A percentile compares a stretch with the other conserved stretches of the same genome.
Conservation (phyloP, 2,113 vertebrate species). For the Lepisosteus oculatus region DNA sequence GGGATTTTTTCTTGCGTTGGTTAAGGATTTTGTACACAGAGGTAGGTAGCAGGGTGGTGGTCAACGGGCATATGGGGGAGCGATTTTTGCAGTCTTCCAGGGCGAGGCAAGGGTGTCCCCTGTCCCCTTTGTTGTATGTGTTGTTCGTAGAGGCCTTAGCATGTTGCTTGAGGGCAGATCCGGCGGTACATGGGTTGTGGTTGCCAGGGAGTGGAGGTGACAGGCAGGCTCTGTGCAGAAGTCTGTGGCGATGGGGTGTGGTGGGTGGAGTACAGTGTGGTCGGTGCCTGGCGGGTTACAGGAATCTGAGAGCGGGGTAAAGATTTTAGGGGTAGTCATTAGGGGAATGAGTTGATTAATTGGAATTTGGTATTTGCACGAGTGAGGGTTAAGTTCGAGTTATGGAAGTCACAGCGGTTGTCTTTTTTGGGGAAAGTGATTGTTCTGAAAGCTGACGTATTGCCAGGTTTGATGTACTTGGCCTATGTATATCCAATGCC, state of each 20-base stretch:
- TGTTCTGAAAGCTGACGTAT: no score
- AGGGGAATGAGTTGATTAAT: no score
- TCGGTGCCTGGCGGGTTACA: no score
- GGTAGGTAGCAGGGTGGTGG: conserved; percentile 4
- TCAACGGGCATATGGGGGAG: conserved; percentile 14
- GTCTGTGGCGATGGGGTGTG: background rate
- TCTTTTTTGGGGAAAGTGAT: no score
- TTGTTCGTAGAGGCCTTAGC: conserved; percentile 10
- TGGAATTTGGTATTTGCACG: no score
- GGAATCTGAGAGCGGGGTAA: no score
- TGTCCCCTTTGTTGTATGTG: conserved; percentile 10
- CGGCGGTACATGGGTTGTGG: background rate
- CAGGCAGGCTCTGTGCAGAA: background rate
- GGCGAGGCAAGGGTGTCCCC: conserved; percentile 17
- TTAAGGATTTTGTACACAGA: conserved; percentile 1
- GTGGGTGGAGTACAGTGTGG: background rate
- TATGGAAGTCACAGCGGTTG: no score
- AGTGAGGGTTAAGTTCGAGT: no score
- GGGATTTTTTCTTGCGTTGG: background rate
- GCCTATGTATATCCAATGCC: no score
- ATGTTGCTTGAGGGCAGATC: background rate
- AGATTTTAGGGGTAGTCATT: no score
- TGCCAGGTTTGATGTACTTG: no score
- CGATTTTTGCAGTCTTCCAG: background rate
- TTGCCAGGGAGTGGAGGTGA: conserved; percentile 13